phyloP scores from a whole-genome alignment of 2,113 vertebrate species.

The Microcebus jonahi region DNA sequence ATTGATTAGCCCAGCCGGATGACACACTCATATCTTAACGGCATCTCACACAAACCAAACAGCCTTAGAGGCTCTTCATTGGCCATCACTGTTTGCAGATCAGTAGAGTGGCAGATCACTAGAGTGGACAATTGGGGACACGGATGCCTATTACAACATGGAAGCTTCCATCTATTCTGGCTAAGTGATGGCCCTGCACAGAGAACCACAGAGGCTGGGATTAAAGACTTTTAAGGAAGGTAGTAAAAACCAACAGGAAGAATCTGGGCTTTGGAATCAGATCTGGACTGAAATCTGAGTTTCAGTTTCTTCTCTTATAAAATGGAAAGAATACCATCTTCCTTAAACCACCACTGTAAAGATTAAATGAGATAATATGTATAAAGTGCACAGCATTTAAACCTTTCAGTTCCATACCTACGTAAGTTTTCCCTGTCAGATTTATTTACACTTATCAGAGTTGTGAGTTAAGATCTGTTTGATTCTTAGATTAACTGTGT shows the following conservation, averaged over 20 bases:
- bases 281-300: neutral
- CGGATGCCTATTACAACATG: neutral
- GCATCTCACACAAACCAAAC: neutral
- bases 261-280: neutral
- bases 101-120: neutral
- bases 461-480: neutral
- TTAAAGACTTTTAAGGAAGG: neutral
- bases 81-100: neutral
- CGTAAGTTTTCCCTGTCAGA: neutral
- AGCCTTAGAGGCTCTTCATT: neutral
- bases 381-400: neutral
- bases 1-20: neutral
- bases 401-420: neutral
- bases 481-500: neutral
- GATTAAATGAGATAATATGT: neutral
- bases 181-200: neutral
- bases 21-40: neutral
- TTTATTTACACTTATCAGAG: neutral
- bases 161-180: neutral
- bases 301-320: neutral
- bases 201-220: neutral
- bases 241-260: neutral
- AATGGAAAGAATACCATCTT: neutral
- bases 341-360: neutral
- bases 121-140: neutral